Base-by-base conservation (phyloP, 92 coral and sea anemone species). In the Muricea muricata region DNA sequence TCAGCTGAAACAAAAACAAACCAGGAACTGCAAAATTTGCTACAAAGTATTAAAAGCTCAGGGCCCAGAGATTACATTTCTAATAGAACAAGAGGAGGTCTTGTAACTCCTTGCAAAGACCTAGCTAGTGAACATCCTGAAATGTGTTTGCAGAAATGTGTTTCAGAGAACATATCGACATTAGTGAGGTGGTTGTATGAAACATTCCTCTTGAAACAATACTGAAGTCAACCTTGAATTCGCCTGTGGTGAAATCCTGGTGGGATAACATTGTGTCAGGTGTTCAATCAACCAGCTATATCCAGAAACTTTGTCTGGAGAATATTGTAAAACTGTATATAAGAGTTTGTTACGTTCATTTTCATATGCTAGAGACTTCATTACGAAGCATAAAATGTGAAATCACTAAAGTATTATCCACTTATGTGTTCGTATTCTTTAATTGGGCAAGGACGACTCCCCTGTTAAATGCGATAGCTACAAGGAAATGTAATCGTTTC, bases 191-290 rank as follows among this genome's bases (percentile, higher is more conserved):
- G 24, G 33, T 63, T 63, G 2, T 63, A 33, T 4, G 70, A 25
- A 63, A 63, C 24, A 25, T 63, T n/a, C 70, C 70, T 25, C 12
- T 63, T 12, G 33, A 63, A 11, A 63, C 39, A 63, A 63, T 63
- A 25, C 17, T 25, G 1, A 31, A 63, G 4, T 63, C 17, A 63
- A 31, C 70, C 12, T 6, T 63, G 17, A 63, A 63, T 15, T 63
- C 70, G 24, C 70, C 70, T 18, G 24, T n/a, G 4, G 70, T 63
- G 5, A 63, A 63, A 31, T 63, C 70, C 21, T 55, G 5, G 28
- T 55, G 65, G 65, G 65, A 55, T 18, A 55, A 63, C 17, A 63
- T 63, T 25, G 32, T 63, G 28, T 63, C 70, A n/a, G 70, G 17
- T 1, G 70, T 3, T 63, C 33, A 63, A 63, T 13, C 24, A 6